These are phyloP conservation scores for Maniola hyperantus DNA, from an alignment of 2,888 invertebrate genomes.

Conservation along the genomic window DNA sequence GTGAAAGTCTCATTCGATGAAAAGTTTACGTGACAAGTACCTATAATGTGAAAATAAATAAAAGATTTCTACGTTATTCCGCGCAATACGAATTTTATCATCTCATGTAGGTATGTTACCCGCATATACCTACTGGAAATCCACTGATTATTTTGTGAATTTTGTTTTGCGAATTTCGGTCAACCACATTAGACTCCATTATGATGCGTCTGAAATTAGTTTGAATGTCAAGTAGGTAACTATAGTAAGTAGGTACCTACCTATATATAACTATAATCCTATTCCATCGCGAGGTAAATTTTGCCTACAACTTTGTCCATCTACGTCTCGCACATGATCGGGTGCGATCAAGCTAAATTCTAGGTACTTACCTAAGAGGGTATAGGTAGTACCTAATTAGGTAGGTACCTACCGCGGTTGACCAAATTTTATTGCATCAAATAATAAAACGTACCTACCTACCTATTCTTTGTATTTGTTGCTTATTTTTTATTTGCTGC, in stretches of 20 bases:
- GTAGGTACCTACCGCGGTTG: too few relatives aligned
- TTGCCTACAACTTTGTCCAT: background rate
- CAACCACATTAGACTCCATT: background rate
- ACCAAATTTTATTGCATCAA: too few relatives aligned
- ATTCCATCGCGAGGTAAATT: background rate
- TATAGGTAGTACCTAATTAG: too few relatives aligned
- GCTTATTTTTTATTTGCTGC: too few relatives aligned
- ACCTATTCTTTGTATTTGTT: too few relatives aligned
- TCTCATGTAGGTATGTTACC: conserved; percentile 6
- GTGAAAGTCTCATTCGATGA: conserved; percentile 10
- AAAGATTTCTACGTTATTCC: background rate
- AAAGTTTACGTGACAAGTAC: conserved; percentile 10
- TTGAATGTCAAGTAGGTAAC: background rate
- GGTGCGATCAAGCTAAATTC: too few relatives aligned
- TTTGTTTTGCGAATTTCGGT: conserved; percentile 6
- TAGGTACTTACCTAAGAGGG: too few relatives aligned
- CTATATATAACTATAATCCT: too few relatives aligned
- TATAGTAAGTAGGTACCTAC: too few relatives aligned
- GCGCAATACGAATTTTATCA: conserved; percentile 11
- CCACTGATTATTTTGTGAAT: background rate
- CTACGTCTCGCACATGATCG: too few relatives aligned
- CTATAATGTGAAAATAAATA: conserved; percentile 16
- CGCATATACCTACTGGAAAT: conserved; percentile 9
- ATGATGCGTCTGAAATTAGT: conserved; percentile 8
- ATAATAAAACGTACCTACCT: too few relatives aligned